Evolutionary conservation across 2,888 invertebrate species (phyloP).

Genomic region (Yponomeuta malinellus): DNA sequence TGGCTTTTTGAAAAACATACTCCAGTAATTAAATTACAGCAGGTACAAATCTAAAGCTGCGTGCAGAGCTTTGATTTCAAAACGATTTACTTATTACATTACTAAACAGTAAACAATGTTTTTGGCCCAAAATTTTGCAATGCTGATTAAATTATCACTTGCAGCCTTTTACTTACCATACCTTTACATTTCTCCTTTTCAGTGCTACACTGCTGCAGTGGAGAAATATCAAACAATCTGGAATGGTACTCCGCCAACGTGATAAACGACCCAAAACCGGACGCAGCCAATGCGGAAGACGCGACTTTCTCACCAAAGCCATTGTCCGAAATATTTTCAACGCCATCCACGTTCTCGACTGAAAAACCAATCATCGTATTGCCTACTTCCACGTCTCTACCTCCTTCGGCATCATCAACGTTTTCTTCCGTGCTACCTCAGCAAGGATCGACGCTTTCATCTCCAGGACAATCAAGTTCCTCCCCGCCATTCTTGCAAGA

Average conservation of each 20-base stretch:
- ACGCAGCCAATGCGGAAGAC: conserved; percentile 58
- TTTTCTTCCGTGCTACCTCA: not conserved
- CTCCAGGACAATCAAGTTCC: not conserved
- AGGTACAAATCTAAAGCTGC: no score
- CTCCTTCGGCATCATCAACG: conserved; percentile 6
- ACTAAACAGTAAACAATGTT: no score
- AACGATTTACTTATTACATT: no score
- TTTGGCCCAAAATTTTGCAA: no score
- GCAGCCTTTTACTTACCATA: not conserved
- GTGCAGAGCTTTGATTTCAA: no score
- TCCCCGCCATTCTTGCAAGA: not conserved
- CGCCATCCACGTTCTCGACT: conserved; percentile 39
- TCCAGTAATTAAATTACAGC: no score
- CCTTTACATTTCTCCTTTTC: conserved; percentile 30
- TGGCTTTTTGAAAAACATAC: no score
- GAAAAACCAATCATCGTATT: conserved; percentile 43
- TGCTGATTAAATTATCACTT: no score
- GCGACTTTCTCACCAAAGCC: conserved; percentile 54
- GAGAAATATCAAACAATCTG: conserved; percentile 45
- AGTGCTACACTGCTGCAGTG: conserved; percentile 67
- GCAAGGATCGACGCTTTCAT: not conserved
- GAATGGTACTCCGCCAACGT: conserved; percentile 65
- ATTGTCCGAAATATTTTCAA: conserved; percentile 58
- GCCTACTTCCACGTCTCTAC: conserved; percentile 18
- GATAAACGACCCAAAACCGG: conserved; percentile 43